phyloP scores from a whole-genome alignment of 1,140 invertebrate genomes.

The Drosophila yakuba region DNA sequence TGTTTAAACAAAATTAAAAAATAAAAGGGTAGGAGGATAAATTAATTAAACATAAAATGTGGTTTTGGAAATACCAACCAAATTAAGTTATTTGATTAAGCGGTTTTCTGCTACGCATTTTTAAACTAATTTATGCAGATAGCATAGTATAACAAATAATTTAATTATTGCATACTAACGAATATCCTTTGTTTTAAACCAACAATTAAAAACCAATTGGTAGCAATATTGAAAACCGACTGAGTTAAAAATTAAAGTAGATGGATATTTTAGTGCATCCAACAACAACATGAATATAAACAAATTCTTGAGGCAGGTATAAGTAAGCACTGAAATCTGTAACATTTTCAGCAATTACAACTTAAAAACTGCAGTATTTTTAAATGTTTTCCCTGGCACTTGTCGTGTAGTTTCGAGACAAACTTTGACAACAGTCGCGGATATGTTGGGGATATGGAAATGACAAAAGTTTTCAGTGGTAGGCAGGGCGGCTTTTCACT shows the following conservation, averaged over 20 bases:
- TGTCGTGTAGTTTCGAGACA: slow-evolving; percentile 8
- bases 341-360: slow-evolving; percentile 11
- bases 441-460: slow-evolving; percentile 36
- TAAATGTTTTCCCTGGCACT: slow-evolving; percentile 4
- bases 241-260: neutral
- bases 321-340: neutral
- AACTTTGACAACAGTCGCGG: slow-evolving; percentile 19
- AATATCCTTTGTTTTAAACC: neutral
- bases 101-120: neutral
- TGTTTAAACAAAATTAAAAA: neutral
- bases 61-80: neutral
- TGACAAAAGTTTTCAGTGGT: slow-evolving; percentile 33
- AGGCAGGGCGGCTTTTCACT: slow-evolving; percentile 17
- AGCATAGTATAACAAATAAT: too few relatives aligned
- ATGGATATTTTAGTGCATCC: neutral
- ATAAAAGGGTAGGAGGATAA: neutral
- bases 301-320: neutral
- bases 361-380: slow-evolving; percentile 11
- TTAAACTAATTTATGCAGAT: too few relatives aligned
- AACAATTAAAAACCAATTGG: neutral
- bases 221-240: neutral
- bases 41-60: slow-evolving; percentile 16
- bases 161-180: too few relatives aligned
- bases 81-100: neutral
- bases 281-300: neutral